These are phyloP conservation scores for Chunga burmeisteri DNA, from an alignment of 2,113 vertebrate genomes.

Conservation along the genomic window DNA sequence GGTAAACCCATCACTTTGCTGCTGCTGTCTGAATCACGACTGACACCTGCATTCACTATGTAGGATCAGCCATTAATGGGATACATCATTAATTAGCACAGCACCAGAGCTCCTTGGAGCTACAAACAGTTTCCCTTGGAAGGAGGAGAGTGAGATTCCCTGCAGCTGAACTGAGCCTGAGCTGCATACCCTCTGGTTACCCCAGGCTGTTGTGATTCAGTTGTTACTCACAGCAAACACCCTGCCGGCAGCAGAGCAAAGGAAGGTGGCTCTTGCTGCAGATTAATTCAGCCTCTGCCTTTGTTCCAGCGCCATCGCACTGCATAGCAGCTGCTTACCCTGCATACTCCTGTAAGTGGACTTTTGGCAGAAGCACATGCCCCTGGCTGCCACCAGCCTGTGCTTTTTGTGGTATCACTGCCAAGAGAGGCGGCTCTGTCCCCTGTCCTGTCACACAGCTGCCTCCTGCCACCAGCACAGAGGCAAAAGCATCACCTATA, in stretches of 20 bases:
- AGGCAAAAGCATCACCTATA: background rate
- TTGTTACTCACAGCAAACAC: background rate
- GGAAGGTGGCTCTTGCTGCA: background rate
- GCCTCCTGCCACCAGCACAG: background rate
- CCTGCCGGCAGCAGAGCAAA: background rate
- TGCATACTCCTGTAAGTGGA: accelerated
- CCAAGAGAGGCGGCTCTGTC: background rate
- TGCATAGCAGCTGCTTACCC: background rate
- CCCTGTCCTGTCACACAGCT: background rate
- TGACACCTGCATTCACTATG: background rate
- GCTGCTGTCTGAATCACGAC: background rate
- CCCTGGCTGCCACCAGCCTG: background rate
- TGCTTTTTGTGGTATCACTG: background rate
- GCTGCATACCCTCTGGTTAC: background rate
- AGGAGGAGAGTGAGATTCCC: background rate
- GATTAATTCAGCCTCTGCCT: background rate
- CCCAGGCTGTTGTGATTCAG: background rate
- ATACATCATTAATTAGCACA: background rate
- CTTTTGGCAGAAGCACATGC: background rate
- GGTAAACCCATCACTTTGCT: background rate
- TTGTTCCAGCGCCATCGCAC: accelerated
- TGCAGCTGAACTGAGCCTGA: background rate
- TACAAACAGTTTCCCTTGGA: background rate
- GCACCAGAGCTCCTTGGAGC: background rate
- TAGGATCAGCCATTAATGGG: background rate